Conservation (phyloP, 2,113 vertebrate species). For the Regulus satrapa region DNA sequence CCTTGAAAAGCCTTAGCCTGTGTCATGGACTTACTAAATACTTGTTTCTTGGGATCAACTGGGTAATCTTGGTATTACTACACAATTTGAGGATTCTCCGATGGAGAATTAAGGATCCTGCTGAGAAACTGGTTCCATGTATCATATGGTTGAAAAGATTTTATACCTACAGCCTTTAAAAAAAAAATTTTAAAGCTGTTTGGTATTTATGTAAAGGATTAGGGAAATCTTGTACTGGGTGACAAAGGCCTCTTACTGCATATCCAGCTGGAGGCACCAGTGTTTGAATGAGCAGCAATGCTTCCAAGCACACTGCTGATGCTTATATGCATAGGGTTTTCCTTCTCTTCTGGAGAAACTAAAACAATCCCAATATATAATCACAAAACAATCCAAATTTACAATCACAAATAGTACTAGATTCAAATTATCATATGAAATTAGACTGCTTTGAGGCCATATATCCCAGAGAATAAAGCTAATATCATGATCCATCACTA, state of each 20-base stretch:
- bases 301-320: background rate
- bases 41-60: background rate
- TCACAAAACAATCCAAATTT: background rate
- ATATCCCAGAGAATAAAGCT: background rate
- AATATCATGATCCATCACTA: background rate
- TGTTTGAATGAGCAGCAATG: background rate
- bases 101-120: background rate
- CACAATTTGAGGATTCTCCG: background rate
- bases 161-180: background rate
- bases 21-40: background rate
- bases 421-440: background rate
- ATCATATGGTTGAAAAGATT: background rate
- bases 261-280: background rate
- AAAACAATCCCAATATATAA: background rate
- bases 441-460: background rate
- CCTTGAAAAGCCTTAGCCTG: background rate
- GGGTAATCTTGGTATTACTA: background rate
- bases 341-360: background rate
- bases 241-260: background rate
- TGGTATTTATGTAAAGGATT: background rate
- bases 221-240: background rate
- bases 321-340: background rate
- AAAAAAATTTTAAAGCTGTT: background rate
- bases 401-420: background rate
- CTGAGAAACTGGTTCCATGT: background rate